Conservation (phyloP, 2,797 vertebrate genomes). For the Gallirallus australis region DNA sequence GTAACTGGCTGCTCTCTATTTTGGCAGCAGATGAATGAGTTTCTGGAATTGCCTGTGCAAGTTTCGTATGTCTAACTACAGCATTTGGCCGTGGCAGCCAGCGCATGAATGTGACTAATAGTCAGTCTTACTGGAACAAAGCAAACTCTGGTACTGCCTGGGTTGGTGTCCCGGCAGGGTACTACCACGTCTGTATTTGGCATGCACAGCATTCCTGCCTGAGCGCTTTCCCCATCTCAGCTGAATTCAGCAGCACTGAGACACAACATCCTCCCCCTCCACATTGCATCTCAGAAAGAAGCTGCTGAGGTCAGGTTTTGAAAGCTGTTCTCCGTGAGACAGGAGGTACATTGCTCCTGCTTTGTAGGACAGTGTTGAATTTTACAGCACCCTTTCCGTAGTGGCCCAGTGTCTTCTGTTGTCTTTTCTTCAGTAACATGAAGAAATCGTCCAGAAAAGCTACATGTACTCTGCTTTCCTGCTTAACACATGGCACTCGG, state of each 20-base stretch:
- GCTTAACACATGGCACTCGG: accelerated
- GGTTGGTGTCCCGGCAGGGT: not conserved
- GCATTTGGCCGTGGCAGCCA: not conserved
- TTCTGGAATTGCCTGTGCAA: not conserved
- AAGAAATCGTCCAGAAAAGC: not conserved
- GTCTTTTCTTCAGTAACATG: not conserved
- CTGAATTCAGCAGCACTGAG: not conserved
- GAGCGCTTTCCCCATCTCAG: not conserved
- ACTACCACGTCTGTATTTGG: not conserved
- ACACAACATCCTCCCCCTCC: not conserved
- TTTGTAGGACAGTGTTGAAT: not conserved
- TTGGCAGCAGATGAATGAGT: constrained; percentile 5
- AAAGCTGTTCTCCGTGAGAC: not conserved
- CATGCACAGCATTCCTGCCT: not conserved
- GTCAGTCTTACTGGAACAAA: constrained; percentile 7
- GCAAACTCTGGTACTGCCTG: not conserved
- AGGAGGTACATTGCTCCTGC: not conserved
- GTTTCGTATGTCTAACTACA: not conserved
- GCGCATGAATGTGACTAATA: constrained; percentile 1
- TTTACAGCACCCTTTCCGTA: not conserved
- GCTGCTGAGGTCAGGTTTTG: constrained; percentile 7
- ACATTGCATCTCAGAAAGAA: not conserved
- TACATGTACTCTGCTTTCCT: not conserved
- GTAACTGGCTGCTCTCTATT: not conserved
- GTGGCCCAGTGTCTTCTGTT: not conserved